Conservation (phyloP, 2,888 invertebrate genomes). For the Encarsia formosa region DNA sequence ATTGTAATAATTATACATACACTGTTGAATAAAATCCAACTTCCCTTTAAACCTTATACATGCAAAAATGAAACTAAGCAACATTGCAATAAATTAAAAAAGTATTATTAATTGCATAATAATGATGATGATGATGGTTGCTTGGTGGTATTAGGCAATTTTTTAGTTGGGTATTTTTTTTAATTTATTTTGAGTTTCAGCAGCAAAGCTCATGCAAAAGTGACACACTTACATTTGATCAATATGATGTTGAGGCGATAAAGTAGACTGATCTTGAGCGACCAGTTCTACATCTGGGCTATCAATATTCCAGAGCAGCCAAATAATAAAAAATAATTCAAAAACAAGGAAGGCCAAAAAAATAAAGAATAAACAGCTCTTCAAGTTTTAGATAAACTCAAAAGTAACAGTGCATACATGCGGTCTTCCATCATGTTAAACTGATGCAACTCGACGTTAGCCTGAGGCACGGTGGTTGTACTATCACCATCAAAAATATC, state of each 20-base stretch:
- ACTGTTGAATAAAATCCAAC: too few relatives aligned
- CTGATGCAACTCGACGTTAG: constrained; percentile 37
- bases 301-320: constrained; percentile 38
- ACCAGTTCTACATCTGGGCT: constrained; percentile 46
- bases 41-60: too few relatives aligned
- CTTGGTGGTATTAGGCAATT: too few relatives aligned
- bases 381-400: constrained; percentile 30
- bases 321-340: constrained; percentile 34
- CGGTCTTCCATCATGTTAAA: constrained; percentile 47
- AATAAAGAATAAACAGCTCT: constrained; percentile 22
- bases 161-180: too few relatives aligned
- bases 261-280: constrained; percentile 37
- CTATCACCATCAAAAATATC: constrained; percentile 27
- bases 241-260: constrained; percentile 33
- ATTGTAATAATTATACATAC: too few relatives aligned
- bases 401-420: constrained; percentile 48
- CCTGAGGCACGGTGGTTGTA: constrained; percentile 35
- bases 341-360: constrained; percentile 32
- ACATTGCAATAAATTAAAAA: too few relatives aligned
- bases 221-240: constrained; percentile 43
- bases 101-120: too few relatives aligned
- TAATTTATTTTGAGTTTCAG: too few relatives aligned
- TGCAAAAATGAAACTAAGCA: too few relatives aligned
- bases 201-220: constrained; percentile 21
- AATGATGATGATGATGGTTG: too few relatives aligned